Conservation (phyloP, 2,113 vertebrate species). For the Morone saxatilis region DNA sequence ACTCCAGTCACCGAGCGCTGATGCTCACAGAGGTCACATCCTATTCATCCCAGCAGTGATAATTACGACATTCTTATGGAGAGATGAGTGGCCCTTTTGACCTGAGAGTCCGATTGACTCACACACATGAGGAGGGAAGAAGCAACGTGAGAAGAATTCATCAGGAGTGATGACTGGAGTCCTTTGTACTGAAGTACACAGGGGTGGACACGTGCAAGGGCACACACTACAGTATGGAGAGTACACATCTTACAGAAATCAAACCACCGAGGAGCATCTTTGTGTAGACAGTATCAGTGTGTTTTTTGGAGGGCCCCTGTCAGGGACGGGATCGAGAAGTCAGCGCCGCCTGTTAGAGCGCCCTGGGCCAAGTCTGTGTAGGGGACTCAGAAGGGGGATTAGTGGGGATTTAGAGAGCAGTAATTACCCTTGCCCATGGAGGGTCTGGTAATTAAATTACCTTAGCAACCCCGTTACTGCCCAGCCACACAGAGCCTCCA, state of each 20-base stretch:
- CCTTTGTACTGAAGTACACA: conserved; percentile 9
- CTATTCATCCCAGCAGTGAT: conserved; percentile 52
- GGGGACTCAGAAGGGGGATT: conserved; percentile 77
- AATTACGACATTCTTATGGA: conserved; percentile 73
- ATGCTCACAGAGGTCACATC: conserved; percentile 57
- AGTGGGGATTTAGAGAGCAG: conserved; percentile 82
- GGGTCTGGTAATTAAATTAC: conserved; percentile 84
- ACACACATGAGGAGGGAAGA: background rate
- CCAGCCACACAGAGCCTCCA: conserved; percentile 50
- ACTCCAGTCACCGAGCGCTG: conserved; percentile 23
- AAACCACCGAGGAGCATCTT: background rate
- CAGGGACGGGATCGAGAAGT: conserved; percentile 56
- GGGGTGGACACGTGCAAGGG: background rate
- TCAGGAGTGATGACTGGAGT: conserved; percentile 10
- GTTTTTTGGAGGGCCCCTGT: conserved; percentile 12
- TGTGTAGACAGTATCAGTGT: background rate
- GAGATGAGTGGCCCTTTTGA: conserved; percentile 61
- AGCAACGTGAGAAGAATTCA: conserved; percentile 54
- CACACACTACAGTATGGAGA: no score
- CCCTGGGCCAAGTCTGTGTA: conserved; percentile 49
- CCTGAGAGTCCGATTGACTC: conserved; percentile 47
- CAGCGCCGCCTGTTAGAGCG: conserved; percentile 43
- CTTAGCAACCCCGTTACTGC: conserved; percentile 69
- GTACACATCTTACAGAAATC: background rate
- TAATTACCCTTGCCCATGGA: conserved; percentile 78